Conservation (phyloP, 2,888 invertebrate genomes). For the Andrena hattorfiana region DNA sequence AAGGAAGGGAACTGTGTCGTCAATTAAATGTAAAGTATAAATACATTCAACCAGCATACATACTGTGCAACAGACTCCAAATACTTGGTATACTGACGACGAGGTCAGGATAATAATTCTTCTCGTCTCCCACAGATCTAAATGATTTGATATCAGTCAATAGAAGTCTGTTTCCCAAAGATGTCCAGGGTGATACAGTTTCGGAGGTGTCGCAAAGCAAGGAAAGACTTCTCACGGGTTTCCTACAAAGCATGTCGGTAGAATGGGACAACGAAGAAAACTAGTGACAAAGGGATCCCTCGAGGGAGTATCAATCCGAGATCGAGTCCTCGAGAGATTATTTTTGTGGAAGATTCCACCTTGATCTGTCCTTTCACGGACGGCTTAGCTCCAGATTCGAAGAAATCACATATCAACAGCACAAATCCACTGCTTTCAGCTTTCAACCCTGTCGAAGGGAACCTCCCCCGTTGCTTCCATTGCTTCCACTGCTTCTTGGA, state of each 20-base stretch:
- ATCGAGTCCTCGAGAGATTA: constrained; percentile 79
- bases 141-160: not conserved
- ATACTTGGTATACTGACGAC: no score
- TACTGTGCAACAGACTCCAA: no score
- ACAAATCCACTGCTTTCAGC: constrained; percentile 67
- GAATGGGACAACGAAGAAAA: constrained; percentile 57
- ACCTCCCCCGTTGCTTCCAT: constrained; percentile 27
- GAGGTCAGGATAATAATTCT: not conserved
- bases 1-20: no score
- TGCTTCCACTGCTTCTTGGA: not conserved
- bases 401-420: constrained; percentile 74
- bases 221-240: constrained; percentile 61
- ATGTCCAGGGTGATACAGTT: not conserved
- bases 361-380: constrained; percentile 80
- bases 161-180: not conserved
- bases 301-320: constrained; percentile 77
- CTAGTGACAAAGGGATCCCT: constrained; percentile 69
- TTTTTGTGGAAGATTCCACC: constrained; percentile 76
- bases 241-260: constrained; percentile 62
- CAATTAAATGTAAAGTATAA: no score
- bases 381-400: constrained; percentile 77
- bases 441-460: constrained; percentile 55
- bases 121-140: not conserved
- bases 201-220: constrained; percentile 14
- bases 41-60: no score